Percentiles rank a stretch among this genome's conserved stretches.
Conservation (phyloP, 2,888 invertebrate genomes). For the Pyrgus malvae region DNA sequence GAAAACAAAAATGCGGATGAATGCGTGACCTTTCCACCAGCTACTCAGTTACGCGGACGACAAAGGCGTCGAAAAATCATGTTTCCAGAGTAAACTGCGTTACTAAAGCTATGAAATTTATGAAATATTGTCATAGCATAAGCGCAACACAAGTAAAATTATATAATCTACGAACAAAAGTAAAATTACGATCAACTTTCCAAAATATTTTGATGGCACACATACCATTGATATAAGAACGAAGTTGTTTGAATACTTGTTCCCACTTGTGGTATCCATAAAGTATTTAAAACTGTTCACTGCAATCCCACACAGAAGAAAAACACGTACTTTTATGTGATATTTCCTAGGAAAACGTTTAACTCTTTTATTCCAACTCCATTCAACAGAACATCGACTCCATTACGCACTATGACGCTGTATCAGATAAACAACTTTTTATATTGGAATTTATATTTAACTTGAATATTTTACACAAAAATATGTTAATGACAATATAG, state of each 20-base stretch:
- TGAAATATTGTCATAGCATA: background rate
- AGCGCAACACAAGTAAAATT: constrained; percentile 21
- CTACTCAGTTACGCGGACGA: constrained; percentile 81
- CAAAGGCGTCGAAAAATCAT: constrained; percentile 63
- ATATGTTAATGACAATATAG: background rate
- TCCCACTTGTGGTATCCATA: constrained; percentile 59
- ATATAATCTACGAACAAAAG: constrained; percentile 31
- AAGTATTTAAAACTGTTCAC: constrained; percentile 55
- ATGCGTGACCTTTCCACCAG: constrained; percentile 79
- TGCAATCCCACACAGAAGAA: constrained; percentile 60
- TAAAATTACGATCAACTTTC: constrained; percentile 70
- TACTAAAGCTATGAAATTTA: background rate
- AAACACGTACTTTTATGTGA: constrained; percentile 58
- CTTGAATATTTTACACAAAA: background rate
- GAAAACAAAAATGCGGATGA: constrained; percentile 69
- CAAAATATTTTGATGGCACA: constrained; percentile 83
- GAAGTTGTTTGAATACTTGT: constrained; percentile 65
- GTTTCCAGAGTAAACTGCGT: background rate
- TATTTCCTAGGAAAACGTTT: constrained; percentile 53
- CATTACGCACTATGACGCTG: constrained; percentile 86
- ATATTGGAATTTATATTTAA: constrained; percentile 51
- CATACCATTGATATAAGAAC: constrained; percentile 70
- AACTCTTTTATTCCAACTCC: constrained; percentile 56
- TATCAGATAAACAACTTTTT: constrained; percentile 67
- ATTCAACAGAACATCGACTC: constrained; percentile 77